Evolutionary conservation across 2,888 invertebrate species (phyloP).

Genomic region (Cantharis flavilabris): DNA sequence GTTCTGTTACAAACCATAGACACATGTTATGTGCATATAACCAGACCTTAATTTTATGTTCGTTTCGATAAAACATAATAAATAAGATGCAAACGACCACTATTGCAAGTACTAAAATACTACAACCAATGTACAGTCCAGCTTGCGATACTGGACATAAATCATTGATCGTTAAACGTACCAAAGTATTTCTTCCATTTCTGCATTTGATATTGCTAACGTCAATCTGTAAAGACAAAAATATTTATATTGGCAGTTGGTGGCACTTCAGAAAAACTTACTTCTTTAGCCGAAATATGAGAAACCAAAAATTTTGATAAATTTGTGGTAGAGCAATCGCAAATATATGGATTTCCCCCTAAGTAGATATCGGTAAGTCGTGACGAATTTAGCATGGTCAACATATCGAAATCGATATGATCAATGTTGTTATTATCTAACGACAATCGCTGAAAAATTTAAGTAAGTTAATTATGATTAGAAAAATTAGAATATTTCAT

Average conservation of each 20-base stretch:
- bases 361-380: slow-evolving; percentile 40
- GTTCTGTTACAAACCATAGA: slow-evolving; percentile 68
- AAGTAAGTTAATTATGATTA: neutral
- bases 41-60: slow-evolving; percentile 70
- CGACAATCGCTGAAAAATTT: slow-evolving; percentile 52
- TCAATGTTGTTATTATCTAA: slow-evolving; percentile 63
- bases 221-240: neutral
- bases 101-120: neutral
- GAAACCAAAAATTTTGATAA: neutral
- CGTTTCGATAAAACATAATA: slow-evolving; percentile 59
- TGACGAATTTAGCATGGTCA: slow-evolving; percentile 51
- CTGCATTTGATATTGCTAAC: neutral
- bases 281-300: neutral
- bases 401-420: slow-evolving; percentile 52
- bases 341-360: slow-evolving; percentile 1
- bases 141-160: neutral
- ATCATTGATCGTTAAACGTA: neutral
- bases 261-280: neutral
- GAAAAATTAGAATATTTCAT: neutral
- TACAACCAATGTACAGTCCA: neutral
- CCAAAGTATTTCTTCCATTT: neutral
- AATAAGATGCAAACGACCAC: slow-evolving; percentile 51
- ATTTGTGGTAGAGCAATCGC: neutral
- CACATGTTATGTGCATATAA: slow-evolving; percentile 64
- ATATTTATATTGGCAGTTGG: neutral